Base-by-base conservation (phyloP, 2,797 vertebrate genomes). In the Dendrocincla tyrannina region DNA sequence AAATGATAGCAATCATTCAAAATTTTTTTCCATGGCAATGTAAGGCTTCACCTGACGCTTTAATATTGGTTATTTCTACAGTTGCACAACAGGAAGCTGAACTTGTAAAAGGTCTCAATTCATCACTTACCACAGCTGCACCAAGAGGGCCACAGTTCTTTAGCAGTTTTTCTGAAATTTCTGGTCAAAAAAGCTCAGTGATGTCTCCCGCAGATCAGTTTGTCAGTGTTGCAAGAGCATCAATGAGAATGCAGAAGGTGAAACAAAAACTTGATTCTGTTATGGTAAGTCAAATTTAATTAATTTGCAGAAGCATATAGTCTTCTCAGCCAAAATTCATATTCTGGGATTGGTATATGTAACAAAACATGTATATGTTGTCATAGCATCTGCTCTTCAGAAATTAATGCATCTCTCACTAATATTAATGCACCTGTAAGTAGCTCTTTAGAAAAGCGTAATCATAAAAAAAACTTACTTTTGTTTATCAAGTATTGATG, bases 201-300 rank as follows among this genome's bases (percentile, higher is more conserved):
- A 90, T 96, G 24, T 97, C 97, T 53, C 96, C 97, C 17, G 92
- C 98, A 96, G 98, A 99, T 89, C 98, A 98, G 53, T 98, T 98
- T 56, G 95, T 97, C 68, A 98, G 77, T 33, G 84, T 97, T 73
- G 98, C 98, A 74, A 98, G 98, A 92, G 91, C 98, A 53, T 98
- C 98, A 10, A 28, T 99, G 92, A 99, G 98, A 96, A 98, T 99
- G 98, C 98, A 99, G 94, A 98, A 98, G 90, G 98, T 99, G 55
- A 99, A 98, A 95, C 98, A 99, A 92, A 99, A 98, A 73, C 98
- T 99, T 23, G 98, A 99, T 95, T 99, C 99, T 41, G 99, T 99
- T 88, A 97, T 97, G 85, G 99, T 99, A 98, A 98, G 97, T 98
- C 46, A 86, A 33, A 76, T 85, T 79, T 60, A 59, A 77, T 91